Conservation (phyloP, 2,113 vertebrate genomes). For the Charadrius vociferus region DNA sequence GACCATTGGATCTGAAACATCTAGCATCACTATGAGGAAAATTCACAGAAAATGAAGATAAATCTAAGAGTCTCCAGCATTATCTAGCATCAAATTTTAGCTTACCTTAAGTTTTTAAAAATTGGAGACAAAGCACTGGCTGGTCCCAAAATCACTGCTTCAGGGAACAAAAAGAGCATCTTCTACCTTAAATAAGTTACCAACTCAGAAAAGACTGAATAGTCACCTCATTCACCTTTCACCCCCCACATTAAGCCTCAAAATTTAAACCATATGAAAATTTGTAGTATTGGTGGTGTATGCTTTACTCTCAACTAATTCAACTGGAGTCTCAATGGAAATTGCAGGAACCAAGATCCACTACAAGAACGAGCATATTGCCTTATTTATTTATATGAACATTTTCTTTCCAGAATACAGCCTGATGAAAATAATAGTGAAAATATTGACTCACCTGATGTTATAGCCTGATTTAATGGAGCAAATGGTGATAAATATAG, state of each 20-base stretch:
- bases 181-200: neutral
- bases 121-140: neutral
- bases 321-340: neutral
- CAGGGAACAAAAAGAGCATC: neutral
- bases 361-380: neutral
- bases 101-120: neutral
- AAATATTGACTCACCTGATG: neutral
- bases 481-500: neutral
- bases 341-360: neutral
- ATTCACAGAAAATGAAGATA: neutral
- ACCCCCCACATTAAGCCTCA: neutral
- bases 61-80: neutral
- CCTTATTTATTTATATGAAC: neutral
- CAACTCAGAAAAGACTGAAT: neutral
- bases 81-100: neutral
- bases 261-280: neutral
- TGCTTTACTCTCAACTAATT: neutral
- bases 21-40: neutral
- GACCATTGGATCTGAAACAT: neutral
- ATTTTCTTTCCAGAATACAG: neutral
- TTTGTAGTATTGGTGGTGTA: neutral
- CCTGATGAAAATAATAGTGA: neutral
- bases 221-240: neutral
- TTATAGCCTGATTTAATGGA: neutral
- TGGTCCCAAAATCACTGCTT: neutral